Evolutionary conservation across 2,797 vertebrate genomes (phyloP).

Genomic region (Micromesistius poutassou): DNA sequence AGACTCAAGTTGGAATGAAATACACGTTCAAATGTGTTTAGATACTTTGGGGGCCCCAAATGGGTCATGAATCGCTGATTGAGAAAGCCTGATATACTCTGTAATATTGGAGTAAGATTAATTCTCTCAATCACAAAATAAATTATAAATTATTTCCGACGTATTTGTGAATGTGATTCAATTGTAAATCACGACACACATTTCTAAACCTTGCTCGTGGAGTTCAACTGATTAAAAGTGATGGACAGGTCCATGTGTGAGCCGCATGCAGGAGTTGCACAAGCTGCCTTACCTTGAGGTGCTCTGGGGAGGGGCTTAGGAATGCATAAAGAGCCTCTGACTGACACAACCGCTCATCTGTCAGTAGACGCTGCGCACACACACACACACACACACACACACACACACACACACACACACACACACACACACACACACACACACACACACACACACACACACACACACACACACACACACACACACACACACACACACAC

Average conservation of each 20-base stretch:
- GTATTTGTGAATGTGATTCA: too few relatives aligned
- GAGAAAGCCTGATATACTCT: too few relatives aligned
- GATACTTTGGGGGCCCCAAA: too few relatives aligned
- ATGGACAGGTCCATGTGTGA: neutral
- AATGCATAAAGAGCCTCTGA: constrained; percentile 97
- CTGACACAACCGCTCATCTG: constrained; percentile 92
- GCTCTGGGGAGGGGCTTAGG: constrained; percentile 93
- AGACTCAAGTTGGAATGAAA: too few relatives aligned
- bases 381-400: neutral
- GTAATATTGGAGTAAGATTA: too few relatives aligned
- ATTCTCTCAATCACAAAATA: too few relatives aligned
- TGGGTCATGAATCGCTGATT: too few relatives aligned
- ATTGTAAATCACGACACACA: too few relatives aligned
- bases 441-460: neutral
- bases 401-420: constrained; percentile 14
- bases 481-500: neutral
- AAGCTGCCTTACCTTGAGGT: constrained; percentile 82
- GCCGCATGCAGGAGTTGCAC: neutral
- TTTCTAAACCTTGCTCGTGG: too few relatives aligned
- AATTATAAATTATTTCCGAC: too few relatives aligned
- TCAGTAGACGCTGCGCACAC: constrained; percentile 72
- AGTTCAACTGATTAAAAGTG: too few relatives aligned
- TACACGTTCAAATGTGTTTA: too few relatives aligned
- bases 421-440: constrained; percentile 18
- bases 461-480: neutral